A percentile compares a stretch with the other conserved stretches of the same genome.
phyloP scores from a whole-genome alignment of 37 sponge, comb jelly and placozoan genomes.

The Petrosia ficiformis region DNA sequence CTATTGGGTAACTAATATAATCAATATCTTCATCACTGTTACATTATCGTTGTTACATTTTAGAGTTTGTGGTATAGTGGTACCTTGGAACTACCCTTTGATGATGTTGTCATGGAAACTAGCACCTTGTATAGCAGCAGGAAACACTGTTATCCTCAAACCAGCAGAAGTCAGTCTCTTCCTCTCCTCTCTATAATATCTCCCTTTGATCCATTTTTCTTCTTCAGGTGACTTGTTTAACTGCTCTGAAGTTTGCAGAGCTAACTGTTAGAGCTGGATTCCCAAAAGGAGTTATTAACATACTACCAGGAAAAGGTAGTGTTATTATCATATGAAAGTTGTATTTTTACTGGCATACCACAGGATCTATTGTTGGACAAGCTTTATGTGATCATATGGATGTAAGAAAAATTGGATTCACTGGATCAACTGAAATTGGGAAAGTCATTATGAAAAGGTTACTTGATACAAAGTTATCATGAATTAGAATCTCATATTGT shows the following conservation, averaged over 20 bases:
- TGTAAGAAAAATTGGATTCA: conserved; percentile 89
- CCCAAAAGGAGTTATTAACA: conserved; percentile 88
- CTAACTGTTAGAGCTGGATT: conserved; percentile 85
- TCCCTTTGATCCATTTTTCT: background rate
- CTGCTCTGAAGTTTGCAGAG: conserved; percentile 92
- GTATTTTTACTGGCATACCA: background rate
- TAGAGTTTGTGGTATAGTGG: conserved; percentile 84
- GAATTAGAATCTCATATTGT: no score
- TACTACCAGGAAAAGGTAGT: conserved; percentile 80
- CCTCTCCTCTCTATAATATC: background rate
- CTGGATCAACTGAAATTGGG: conserved; percentile 92
- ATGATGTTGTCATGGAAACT: conserved; percentile 93
- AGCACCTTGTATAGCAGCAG: conserved; percentile 88
- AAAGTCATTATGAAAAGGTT: conserved; percentile 86
- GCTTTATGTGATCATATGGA: conserved; percentile 82
- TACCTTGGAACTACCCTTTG: conserved; percentile 96
- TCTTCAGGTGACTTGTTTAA: conserved; percentile 80
- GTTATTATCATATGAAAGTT: background rate
- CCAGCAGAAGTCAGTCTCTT: conserved; percentile 71
- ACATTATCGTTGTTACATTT: background rate
- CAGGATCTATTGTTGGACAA: conserved; percentile 77
- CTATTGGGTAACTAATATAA: conserved; percentile 65
- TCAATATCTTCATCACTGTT: background rate
- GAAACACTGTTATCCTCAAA: conserved; percentile 90
- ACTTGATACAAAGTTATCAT: background rate